Conservation (phyloP, 2,797 vertebrate genomes). For the Lycodopsis pacificus region DNA sequence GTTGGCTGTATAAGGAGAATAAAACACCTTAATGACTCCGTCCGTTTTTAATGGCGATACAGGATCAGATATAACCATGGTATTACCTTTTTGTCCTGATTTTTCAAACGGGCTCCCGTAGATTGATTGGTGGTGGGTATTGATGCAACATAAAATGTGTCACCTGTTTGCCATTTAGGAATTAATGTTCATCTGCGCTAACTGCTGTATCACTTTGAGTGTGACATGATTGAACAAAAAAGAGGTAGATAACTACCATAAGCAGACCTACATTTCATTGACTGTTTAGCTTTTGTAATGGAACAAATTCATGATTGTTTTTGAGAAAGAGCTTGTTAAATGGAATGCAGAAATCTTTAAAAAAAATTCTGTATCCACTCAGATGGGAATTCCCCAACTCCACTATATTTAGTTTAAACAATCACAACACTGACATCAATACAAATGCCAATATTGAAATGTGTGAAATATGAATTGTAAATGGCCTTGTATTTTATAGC, state of each 20-base stretch:
- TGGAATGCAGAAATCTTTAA: neutral
- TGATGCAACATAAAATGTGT: constrained; percentile 30
- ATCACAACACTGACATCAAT: constrained; percentile 13
- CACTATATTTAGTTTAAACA: constrained; percentile 2
- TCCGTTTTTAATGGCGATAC: constrained; percentile 70
- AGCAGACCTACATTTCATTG: neutral
- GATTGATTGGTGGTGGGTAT: constrained; percentile 41
- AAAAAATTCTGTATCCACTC: neutral
- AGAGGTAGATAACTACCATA: neutral
- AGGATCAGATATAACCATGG: constrained; percentile 28
- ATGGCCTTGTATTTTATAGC: neutral
- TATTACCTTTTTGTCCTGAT: constrained; percentile 32
- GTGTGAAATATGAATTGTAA: constrained; percentile 22
- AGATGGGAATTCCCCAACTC: constrained; percentile 1
- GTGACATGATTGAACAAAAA: constrained; percentile 9
- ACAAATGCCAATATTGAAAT: constrained; percentile 4
- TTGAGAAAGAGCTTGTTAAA: neutral
- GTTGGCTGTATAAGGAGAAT: constrained; percentile 70
- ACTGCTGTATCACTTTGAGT: constrained; percentile 8
- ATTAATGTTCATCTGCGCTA: constrained; percentile 3
- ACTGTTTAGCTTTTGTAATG: neutral
- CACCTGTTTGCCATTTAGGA: constrained; percentile 38
- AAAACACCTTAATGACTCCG: constrained; percentile 71
- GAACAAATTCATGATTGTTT: constrained; percentile 5
- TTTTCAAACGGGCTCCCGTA: constrained; percentile 35